phyloP scores from a whole-genome alignment of 2,888 invertebrate species.

The Chaitophorus viminalis region DNA sequence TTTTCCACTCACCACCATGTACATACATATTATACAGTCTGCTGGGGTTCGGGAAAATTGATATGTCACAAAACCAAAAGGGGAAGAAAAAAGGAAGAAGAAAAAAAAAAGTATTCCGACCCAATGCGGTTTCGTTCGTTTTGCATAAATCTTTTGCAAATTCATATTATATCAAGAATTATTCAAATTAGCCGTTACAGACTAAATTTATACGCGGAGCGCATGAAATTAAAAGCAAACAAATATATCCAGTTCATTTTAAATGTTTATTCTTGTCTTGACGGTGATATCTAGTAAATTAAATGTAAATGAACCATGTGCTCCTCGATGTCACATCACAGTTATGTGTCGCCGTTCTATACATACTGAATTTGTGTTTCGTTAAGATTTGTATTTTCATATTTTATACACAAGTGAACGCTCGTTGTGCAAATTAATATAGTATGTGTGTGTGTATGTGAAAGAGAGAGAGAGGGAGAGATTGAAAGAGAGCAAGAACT shows the following conservation, averaged over 20 bases:
- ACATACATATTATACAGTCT: not conserved
- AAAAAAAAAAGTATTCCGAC: not conserved
- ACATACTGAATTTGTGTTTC: not conserved
- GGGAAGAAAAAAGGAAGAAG: not conserved
- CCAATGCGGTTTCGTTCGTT: not conserved
- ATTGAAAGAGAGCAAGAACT: too few species aligned
- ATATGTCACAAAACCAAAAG: slow-evolving; percentile 1
- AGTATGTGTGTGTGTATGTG: too few species aligned
- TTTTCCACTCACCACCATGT: not conserved
- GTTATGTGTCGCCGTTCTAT: not conserved
- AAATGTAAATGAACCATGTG: not conserved
- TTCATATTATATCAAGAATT: slow-evolving; percentile 6
- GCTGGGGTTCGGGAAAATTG: not conserved
- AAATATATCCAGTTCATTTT: not conserved
- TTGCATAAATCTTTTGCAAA: slow-evolving; percentile 36
- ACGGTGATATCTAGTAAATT: not conserved
- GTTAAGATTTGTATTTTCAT: not conserved
- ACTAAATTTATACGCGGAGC: not conserved
- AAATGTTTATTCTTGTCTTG: not conserved
- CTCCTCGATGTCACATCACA: not conserved
- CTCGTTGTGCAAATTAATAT: too few species aligned
- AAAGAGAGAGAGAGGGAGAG: not conserved
- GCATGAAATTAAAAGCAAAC: slow-evolving; percentile 41
- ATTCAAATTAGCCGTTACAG: not conserved
- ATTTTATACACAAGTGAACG: not conserved